phyloP scores from a whole-genome alignment of 2,797 vertebrate genomes.

The Eulemur mongoz region DNA sequence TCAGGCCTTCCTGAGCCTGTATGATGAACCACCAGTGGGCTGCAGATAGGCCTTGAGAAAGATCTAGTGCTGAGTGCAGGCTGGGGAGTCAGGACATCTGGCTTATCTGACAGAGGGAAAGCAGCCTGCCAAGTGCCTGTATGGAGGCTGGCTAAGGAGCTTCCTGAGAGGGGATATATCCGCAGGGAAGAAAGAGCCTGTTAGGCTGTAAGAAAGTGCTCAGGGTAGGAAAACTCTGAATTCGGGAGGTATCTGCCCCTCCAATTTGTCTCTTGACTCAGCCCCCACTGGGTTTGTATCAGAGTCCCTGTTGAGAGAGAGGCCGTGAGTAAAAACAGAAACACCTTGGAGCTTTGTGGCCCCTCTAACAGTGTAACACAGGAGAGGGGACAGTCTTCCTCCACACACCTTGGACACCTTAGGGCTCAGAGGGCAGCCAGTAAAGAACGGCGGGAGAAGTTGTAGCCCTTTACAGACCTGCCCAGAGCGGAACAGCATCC shows the following conservation, averaged over 20 bases:
- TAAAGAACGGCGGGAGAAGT: not conserved
- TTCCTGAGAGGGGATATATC: not conserved
- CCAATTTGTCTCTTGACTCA: not conserved
- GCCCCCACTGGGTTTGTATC: not conserved
- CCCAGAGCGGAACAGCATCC: not conserved
- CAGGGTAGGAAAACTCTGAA: not conserved
- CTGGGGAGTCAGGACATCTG: not conserved
- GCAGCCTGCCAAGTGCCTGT: not conserved
- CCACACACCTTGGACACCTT: not conserved
- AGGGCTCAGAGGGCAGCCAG: not conserved
- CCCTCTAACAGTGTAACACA: not conserved
- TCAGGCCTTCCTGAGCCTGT: not conserved
- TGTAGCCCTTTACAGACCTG: not conserved
- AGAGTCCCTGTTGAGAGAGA: not conserved
- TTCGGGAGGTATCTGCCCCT: not conserved
- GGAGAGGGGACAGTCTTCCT: not conserved
- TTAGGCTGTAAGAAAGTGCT: not conserved
- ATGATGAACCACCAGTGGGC: fast-evolving
- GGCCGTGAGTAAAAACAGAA: not conserved
- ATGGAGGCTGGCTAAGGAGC: not conserved
- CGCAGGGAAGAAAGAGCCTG: not conserved
- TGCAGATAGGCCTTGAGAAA: not conserved
- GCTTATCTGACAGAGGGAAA: not conserved
- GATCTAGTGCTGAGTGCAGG: not conserved
- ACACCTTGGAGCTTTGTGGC: not conserved